Percentiles rank a stretch among this genome's conserved stretches.
Evolutionary conservation across 2,113 vertebrate genomes (phyloP).

Genomic region (Bagarius yarrelli): DNA sequence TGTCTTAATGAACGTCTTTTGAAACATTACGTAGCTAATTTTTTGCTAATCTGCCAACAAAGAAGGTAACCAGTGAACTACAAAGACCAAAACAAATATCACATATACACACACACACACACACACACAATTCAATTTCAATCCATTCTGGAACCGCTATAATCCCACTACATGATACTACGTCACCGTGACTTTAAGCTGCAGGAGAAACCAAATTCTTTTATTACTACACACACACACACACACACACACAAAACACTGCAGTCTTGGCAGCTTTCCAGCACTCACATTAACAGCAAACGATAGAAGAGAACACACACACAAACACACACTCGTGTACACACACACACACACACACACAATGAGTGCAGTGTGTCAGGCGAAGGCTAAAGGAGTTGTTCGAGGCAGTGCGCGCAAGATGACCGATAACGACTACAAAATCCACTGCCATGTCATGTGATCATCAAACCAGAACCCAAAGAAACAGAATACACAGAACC

Average conservation of each 20-base stretch:
- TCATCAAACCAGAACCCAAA: too few relatives aligned
- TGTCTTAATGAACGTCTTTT: not conserved
- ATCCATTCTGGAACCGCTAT: not conserved
- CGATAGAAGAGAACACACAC: not conserved
- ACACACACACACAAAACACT: constrained; percentile 3
- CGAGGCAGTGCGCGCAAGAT: not conserved
- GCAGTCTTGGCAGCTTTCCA: constrained; percentile 23
- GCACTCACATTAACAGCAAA: constrained; percentile 4
- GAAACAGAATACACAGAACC: too few relatives aligned
- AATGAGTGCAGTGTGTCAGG: not conserved
- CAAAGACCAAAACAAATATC: not conserved
- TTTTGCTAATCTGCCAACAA: not conserved
- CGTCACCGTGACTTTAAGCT: not conserved
- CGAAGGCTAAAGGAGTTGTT: not conserved
- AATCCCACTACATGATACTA: not conserved
- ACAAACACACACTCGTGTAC: not conserved
- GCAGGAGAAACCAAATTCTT: not conserved
- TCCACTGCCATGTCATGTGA: too few relatives aligned
- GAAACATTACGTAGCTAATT: not conserved
- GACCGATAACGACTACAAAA: not conserved
- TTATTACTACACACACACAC: not conserved
- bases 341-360: not conserved
- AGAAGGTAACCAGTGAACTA: not conserved
- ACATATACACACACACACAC: not conserved
- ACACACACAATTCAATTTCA: not conserved